phyloP scores from a whole-genome alignment of 2,113 vertebrate species.

The Nesoenas mayeri region DNA sequence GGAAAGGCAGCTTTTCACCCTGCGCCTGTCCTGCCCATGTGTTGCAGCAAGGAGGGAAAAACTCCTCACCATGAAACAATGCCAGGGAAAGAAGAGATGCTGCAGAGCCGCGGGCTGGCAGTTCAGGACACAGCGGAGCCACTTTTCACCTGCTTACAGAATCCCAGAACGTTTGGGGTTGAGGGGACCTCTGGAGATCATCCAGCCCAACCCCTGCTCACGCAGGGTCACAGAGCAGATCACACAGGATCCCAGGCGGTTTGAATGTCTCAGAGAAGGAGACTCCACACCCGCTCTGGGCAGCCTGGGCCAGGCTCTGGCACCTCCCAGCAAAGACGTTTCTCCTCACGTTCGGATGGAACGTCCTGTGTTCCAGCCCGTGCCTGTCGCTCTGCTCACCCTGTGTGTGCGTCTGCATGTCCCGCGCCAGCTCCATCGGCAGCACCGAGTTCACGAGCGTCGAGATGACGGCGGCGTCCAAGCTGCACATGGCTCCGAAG shows the following conservation, averaged over 20 bases:
- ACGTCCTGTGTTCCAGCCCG: no score
- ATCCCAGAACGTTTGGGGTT: no score
- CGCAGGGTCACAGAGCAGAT: no score
- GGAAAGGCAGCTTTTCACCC: not conserved
- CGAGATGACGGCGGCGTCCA: slow-evolving; percentile 91
- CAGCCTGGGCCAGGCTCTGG: no score
- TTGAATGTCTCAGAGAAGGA: no score
- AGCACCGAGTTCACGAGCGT: slow-evolving; percentile 93
- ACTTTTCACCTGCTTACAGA: not conserved
- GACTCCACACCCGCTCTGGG: no score
- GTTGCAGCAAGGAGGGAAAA: not conserved
- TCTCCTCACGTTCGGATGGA: no score
- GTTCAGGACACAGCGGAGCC: not conserved
- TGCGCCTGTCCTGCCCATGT: not conserved
- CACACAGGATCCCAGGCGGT: no score
- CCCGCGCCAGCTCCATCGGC: slow-evolving; percentile 95
- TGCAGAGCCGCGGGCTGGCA: not conserved
- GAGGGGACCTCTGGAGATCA: no score
- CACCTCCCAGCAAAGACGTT: no score
- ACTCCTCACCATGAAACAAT: not conserved
- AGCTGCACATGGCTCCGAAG: slow-evolving; percentile 96
- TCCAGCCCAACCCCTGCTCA: no score
- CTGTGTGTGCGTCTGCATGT: slow-evolving; percentile 92
- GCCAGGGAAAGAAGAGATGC: not conserved
- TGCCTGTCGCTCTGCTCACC: slow-evolving; percentile 70